These are phyloP conservation scores for Gadus chalcogrammus DNA, from an alignment of 2,113 vertebrate species.

Conservation along the genomic window DNA sequence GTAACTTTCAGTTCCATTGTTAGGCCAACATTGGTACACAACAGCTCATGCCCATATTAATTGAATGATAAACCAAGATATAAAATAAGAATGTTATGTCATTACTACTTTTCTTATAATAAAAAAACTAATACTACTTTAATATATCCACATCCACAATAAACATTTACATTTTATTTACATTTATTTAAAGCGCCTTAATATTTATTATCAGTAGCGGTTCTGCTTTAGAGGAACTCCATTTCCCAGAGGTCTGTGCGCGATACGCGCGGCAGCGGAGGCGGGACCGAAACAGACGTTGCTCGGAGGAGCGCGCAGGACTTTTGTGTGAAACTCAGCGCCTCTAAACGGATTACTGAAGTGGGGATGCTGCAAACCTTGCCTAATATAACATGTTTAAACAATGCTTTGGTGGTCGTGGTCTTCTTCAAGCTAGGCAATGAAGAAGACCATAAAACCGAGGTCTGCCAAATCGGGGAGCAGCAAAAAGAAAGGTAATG, in stretches of 20 bases:
- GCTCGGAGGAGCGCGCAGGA: slow-evolving; percentile 27
- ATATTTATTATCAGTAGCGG: not conserved
- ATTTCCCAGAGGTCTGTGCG: slow-evolving; percentile 52
- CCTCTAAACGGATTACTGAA: not conserved
- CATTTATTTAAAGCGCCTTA: no score
- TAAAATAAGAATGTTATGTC: no score
- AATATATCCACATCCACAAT: no score
- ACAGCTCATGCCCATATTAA: no score
- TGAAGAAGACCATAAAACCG: slow-evolving; percentile 73
- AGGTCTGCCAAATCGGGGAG: slow-evolving; percentile 46
- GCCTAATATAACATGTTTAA: not conserved
- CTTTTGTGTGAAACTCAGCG: not conserved
- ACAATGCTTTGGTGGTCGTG: not conserved
- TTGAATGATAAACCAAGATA: no score
- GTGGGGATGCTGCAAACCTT: not conserved
- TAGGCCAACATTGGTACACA: no score
- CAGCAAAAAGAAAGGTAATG: slow-evolving; percentile 66
- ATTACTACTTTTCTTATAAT: no score
- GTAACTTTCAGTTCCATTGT: no score
- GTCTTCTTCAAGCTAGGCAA: slow-evolving; percentile 37
- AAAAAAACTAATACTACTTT: no score
- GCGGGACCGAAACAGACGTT: slow-evolving; percentile 47
- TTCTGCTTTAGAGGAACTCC: slow-evolving; percentile 19
- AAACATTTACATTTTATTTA: no score
- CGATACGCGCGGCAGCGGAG: slow-evolving; percentile 27